Evolutionary conservation across 92 coral and sea anemone genomes (phyloP), one percentile per base, ranked within the genome.

Genomic region (Heliopora coerulea): DNA sequence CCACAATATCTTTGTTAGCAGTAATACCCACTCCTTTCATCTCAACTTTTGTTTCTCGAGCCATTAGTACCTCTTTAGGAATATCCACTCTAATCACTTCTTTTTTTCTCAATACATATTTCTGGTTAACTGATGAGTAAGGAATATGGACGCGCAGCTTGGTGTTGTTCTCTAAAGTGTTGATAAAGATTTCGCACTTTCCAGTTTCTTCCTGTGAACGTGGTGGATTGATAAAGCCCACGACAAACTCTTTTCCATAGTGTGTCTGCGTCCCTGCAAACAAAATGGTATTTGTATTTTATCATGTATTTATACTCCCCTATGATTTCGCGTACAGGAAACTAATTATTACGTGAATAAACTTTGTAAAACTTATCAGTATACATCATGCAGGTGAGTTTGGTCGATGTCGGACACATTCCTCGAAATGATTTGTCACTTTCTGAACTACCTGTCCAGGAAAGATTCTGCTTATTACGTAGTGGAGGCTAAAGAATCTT

Each of bases 61-160:
- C 12, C 33, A 30, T 25, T 6, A 5, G 33, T 39, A 46, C 31
- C 4, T 46, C 3, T 44, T 33, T 67, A 24, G 74, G 52, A 30
- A 67, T 29, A 10, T 67, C 54, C 9, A 67, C 24, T 48, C 2
- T 44, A 21, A 46, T 5, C 39, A 67, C 74, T 19, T 67, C 9
- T 49, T 67, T 29, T 49, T 8, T 67, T 28, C 14, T 17, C 33
- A 67, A 26, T 3, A 10, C 9, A 41, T 35, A 35, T 3, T 25
- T 49, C 59, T 46, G 12, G 23, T 46, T 18, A 31, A 25, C 2
- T 31, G 26, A n/a, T 15, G 30, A 10, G 35, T 23, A 21, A 18
- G 73, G 73, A 18, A 66, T 66, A 18, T 32, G n/a, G 14, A 66
- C 73, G 17, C 52, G 33, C 0, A 67, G 58, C 35, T 24, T 33